Conservation (phyloP, 1,140 invertebrate species). For the Dinoponera quadriceps region DNA sequence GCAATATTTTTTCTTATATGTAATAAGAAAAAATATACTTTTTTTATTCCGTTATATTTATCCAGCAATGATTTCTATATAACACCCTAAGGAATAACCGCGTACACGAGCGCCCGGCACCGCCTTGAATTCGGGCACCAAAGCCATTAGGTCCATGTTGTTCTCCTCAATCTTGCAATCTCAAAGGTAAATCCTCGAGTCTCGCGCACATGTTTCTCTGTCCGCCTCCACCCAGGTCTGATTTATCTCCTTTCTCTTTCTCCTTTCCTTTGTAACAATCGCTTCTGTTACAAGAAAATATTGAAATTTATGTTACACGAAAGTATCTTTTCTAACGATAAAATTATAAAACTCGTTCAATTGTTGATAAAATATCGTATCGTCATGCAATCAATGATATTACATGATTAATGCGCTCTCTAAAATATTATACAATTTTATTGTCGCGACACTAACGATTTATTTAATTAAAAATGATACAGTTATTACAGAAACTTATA, state of each 20-base stretch:
- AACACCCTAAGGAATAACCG: neutral
- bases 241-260: neutral
- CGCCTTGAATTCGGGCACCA: neutral
- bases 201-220: neutral
- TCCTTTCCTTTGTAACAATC: neutral
- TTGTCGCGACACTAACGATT: too few relatives aligned
- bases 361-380: too few relatives aligned
- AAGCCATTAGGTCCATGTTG: constrained; percentile 47
- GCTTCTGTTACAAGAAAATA: neutral
- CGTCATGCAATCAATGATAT: too few relatives aligned
- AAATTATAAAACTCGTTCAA: too few relatives aligned
- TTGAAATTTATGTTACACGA: neutral
- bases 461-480: too few relatives aligned
- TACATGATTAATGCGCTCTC: too few relatives aligned
- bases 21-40: constrained; percentile 16
- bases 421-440: too few relatives aligned
- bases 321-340: too few relatives aligned
- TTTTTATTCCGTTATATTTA: neutral
- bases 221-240: too few relatives aligned
- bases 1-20: too few relatives aligned
- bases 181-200: constrained; percentile 3
- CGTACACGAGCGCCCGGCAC: neutral
- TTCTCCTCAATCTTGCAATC: neutral
- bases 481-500: too few relatives aligned
- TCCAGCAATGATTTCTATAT: neutral